A percentile compares a stretch with the other conserved stretches of the same genome.
These are phyloP conservation scores for Drosophila lacteicornis DNA, from an alignment of 1,140 invertebrate genomes.

Conservation along the genomic window DNA sequence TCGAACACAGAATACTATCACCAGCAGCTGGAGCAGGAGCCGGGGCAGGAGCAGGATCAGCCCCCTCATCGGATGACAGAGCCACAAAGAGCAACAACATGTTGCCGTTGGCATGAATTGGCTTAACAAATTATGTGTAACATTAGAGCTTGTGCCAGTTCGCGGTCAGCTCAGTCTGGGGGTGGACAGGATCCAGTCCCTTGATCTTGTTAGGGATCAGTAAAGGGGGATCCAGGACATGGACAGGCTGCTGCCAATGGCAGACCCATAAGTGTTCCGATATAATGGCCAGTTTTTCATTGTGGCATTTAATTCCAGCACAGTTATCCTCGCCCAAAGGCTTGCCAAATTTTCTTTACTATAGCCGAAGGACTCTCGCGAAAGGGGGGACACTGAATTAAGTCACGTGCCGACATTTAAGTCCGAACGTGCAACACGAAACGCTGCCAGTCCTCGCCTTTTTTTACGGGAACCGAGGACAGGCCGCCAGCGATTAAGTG, in stretches of 20 bases:
- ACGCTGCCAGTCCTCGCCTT: conserved; percentile 30
- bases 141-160: conserved; percentile 33
- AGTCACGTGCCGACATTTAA: conserved; percentile 81
- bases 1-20: conserved; percentile 45
- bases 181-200: not conserved
- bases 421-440: conserved; percentile 75
- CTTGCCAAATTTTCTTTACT: conserved; percentile 13
- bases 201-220: not conserved
- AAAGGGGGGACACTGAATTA: conserved; percentile 34
- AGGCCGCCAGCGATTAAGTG: conserved; percentile 40
- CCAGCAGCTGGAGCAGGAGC: conserved; percentile 13
- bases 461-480: not conserved
- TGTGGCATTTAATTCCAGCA: conserved; percentile 7
- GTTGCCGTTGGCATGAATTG: conserved; percentile 61
- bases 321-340: conserved; percentile 1
- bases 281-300: conserved; percentile 44
- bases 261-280: conserved; percentile 36
- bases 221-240: not conserved
- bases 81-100: conserved; percentile 54
- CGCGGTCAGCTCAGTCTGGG: conserved; percentile 1
- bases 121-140: conserved; percentile 61
- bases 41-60: not conserved
- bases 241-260: conserved; percentile 12
- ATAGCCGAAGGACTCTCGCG: not conserved
- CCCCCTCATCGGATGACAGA: conserved; percentile 23